Conservation (phyloP, 1,140 invertebrate species). For the Melanaphis sacchari region DNA sequence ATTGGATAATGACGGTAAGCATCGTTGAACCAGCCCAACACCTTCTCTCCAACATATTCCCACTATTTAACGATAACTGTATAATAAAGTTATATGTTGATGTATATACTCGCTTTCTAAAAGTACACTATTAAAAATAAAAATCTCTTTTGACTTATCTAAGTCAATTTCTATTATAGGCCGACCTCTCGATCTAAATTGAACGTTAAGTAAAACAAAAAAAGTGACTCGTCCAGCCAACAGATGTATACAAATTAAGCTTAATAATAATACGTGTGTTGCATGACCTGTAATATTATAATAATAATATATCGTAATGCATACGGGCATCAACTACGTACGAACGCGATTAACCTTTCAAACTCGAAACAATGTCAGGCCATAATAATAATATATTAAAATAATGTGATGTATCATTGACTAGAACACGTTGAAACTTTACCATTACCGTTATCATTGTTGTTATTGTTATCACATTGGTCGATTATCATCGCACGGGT, state of each 20-base stretch:
- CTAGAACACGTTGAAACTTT: background rate
- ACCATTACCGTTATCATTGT: background rate
- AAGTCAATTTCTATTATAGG: background rate
- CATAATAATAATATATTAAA: background rate
- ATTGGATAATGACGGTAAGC: background rate
- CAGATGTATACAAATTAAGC: background rate
- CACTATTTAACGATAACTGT: background rate
- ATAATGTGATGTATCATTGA: constrained; percentile 10
- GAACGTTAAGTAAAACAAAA: background rate
- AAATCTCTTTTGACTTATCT: background rate
- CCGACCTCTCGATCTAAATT: background rate
- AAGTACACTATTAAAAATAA: background rate
- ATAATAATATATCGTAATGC: background rate
- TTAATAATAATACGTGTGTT: background rate
- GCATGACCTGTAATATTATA: background rate
- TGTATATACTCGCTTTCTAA: background rate
- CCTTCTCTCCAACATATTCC: background rate
- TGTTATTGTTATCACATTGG: background rate
- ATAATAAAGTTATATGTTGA: background rate
- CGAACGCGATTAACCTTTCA: constrained; percentile 17
- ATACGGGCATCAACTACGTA: background rate
- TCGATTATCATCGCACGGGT: background rate
- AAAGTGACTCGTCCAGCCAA: background rate
- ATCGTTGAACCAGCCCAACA: rapidly evolving
- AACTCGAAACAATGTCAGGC: background rate